Base-by-base conservation (phyloP, 2,888 invertebrate species). In the Chesias legatella region DNA sequence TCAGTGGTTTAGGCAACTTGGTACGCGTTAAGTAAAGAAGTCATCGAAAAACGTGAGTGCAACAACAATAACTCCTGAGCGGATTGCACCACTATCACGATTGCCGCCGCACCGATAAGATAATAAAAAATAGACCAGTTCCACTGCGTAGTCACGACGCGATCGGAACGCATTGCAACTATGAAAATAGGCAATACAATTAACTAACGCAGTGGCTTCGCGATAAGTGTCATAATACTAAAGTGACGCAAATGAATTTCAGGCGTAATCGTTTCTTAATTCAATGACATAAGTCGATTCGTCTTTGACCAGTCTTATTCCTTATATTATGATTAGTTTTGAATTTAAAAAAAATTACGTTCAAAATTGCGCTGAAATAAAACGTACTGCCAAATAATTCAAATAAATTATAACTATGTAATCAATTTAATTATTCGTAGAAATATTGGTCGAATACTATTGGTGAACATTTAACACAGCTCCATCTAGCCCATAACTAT, bases 31-130 rank as follows among this genome's bases (percentile, higher is more conserved):
- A 39, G 26, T 28, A 43, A 28, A 34, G 40, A 37, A 43, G 44
- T 33, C 32, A 31, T 29, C 40, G 60, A 72, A 71, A 68, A 66
- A 51, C 66, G 65, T 66, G 68, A 72, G 59, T 40, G 38, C 35
- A 45, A 56, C 51, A 58, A 72, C 71, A 73, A 74, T 73, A 51
- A 61, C 55, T 58, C 52, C 59, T 58, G 56, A 64, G 49, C 54
- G 54, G 62, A 63, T 74, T 73, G 66, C 71, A 52, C 43, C 63
- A 70, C 33, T 41, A 36, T 41, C 34, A 34, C 50, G 52, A 56
- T 67, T 65, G 66, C 65, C 61, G 63, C 63, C 53, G 69, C 63
- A 61, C 67, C 64, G 67, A 71, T 71, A 65, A 52, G 58, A 55
- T 56, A 58, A 56, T 56, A 68, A 71, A 70, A 63, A 58, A 49